Percentiles rank a stretch among this genome's conserved stretches.
phyloP scores from a whole-genome alignment of 2,797 vertebrate genomes.

The Periparus ater region DNA sequence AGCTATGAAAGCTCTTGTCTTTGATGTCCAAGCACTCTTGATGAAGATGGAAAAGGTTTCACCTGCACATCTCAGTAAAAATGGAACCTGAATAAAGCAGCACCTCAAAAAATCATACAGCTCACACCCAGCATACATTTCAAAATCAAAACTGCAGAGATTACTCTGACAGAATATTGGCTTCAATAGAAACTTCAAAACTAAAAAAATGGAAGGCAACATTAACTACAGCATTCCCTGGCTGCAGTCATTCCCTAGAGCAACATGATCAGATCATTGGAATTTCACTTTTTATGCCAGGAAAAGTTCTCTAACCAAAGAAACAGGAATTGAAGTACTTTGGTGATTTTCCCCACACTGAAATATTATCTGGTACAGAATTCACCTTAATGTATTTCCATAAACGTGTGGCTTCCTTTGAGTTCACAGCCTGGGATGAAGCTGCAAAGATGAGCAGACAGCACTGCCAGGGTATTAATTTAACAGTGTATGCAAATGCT shows the following conservation, averaged over 20 bases:
- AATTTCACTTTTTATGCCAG: not conserved
- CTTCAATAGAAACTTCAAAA: not conserved
- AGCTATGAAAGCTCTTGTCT: not conserved
- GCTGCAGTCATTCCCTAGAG: not conserved
- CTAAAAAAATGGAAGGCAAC: not conserved
- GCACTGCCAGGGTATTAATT: not conserved
- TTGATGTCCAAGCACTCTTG: not conserved
- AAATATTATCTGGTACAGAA: not conserved
- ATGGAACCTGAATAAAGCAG: not conserved
- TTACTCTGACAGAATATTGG: not conserved
- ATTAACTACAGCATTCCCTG: not conserved
- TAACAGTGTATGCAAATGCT: not conserved
- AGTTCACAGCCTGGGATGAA: not conserved
- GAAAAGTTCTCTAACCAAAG: not conserved
- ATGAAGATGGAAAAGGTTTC: not conserved
- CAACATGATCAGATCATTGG: not conserved
- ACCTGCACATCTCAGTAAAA: not conserved
- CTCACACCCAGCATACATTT: not conserved
- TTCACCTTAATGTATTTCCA: not conserved
- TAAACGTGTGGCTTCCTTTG: not conserved
- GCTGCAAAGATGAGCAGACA: not conserved
- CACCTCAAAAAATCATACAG: not conserved
- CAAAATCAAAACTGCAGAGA: not conserved
- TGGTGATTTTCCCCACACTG: not conserved
- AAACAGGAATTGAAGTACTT: not conserved